phyloP scores from a whole-genome alignment of 2,888 invertebrate genomes.

The Thyatira batis region DNA sequence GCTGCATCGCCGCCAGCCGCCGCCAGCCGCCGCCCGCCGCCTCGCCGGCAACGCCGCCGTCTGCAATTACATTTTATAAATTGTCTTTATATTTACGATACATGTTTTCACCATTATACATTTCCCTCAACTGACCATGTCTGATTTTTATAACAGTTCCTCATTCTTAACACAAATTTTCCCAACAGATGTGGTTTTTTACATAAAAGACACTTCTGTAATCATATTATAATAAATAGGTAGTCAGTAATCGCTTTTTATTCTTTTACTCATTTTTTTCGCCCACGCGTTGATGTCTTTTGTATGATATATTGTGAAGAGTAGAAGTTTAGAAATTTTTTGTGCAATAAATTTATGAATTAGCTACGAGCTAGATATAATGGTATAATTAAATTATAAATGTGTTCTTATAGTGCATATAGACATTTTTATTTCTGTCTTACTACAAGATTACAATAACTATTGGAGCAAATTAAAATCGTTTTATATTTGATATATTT shows the following conservation, averaged over 20 bases:
- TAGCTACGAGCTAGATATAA: too few relatives aligned
- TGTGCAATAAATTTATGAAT: not conserved
- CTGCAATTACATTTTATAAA: slow-evolving; percentile 73
- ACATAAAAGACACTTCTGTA: not conserved
- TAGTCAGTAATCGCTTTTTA: not conserved
- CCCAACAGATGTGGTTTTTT: not conserved
- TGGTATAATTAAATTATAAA: too few relatives aligned
- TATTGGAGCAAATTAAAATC: too few relatives aligned
- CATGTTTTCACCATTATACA: slow-evolving; percentile 37
- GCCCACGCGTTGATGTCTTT: slow-evolving; percentile 72
- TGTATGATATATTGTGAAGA: slow-evolving; percentile 30
- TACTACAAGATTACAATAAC: too few relatives aligned
- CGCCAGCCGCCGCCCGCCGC: slow-evolving; percentile 24
- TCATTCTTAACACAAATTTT: not conserved
- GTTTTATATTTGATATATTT: too few relatives aligned
- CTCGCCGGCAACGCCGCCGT: slow-evolving; percentile 22
- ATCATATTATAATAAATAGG: not conserved
- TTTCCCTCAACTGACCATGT: slow-evolving; percentile 15
- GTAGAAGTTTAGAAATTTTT: not conserved
- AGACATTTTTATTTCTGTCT: too few relatives aligned
- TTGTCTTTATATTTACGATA: slow-evolving; percentile 65
- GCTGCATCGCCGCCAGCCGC: slow-evolving; percentile 28
- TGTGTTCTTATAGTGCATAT: too few relatives aligned
- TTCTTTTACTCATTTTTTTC: slow-evolving; percentile 1
- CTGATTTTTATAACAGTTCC: slow-evolving; percentile 11